Evolutionary conservation across 2,888 invertebrate species (phyloP), one percentile per base, ranked within the genome.

Genomic region (Athalia rosae): DNA sequence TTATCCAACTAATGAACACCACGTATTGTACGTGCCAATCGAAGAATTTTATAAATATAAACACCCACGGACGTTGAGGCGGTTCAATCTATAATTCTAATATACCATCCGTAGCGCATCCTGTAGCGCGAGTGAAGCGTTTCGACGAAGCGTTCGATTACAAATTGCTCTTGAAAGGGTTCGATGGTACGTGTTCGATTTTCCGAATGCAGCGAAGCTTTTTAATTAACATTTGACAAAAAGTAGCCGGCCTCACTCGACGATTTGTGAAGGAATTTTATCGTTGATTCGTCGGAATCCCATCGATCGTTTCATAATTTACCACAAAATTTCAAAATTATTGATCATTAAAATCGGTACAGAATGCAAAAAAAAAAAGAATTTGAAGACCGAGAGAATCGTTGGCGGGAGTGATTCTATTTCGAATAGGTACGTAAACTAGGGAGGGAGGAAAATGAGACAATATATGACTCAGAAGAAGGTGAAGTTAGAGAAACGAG

Each of bases 121-220:
- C 43, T 43, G 43, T 62, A 28, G 28, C 28, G 28, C 15, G 41
- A 62, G 4, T n/a, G 45, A 62, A 9, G 1, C n/a, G 5, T 9
- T 62, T 43, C n/a, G 62, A 45, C 28, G 11, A 61, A 41, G 8
- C 61, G 28, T 28, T 61, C 61, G 9, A 61, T n/a, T 61, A 61
- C 4, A 61, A 61, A 61, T 61, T 41, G 41, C 61, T 61, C 41
- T 41, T 9, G 4, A 15, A 61, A 41, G 61, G 41, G 11, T 61
- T 61, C 61, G 61, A 11, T 41, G 28, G 61, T 61, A 61, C 61
- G 61, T 61, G 28, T 63, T 45, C 15, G 6, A 63, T 63, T 63
- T n/a, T 63, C 45, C 11, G 28, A 6, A 63, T 62, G 6, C 45
- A 13, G 63, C 4, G n/a, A 63, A 11, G 63, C 2, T 47, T 6